Percentiles rank a stretch among this genome's conserved stretches.
These are phyloP conservation scores for Acrocephalus arundinaceus DNA, from an alignment of 2,113 vertebrate species.

Conservation along the genomic window DNA sequence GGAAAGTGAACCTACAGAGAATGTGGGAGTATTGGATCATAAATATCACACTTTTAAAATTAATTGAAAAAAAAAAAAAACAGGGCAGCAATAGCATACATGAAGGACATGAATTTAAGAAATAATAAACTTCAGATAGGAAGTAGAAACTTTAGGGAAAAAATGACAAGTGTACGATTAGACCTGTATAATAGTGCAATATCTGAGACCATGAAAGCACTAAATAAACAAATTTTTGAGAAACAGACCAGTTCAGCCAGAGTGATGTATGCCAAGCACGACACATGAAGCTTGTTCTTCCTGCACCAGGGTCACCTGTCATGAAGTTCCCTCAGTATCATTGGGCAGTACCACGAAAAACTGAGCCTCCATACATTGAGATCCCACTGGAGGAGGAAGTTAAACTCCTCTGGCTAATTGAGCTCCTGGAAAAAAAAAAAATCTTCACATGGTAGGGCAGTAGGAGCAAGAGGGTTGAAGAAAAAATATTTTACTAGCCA, in stretches of 20 bases:
- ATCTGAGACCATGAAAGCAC: neutral
- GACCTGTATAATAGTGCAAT: neutral
- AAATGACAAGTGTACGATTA: neutral
- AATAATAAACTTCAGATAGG: neutral
- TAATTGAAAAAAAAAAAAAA: neutral
- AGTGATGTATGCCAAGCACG: neutral
- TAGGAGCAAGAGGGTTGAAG: neutral
- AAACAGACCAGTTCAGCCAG: neutral
- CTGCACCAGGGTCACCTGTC: neutral
- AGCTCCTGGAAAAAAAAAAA: neutral
- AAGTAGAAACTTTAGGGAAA: neutral
- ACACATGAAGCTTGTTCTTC: neutral
- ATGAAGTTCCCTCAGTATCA: neutral
- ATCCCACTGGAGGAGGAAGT: neutral
- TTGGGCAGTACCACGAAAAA: neutral
- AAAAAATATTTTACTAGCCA: neutral
- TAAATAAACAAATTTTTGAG: neutral
- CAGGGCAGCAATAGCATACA: neutral
- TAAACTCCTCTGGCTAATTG: neutral
- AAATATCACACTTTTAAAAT: neutral
- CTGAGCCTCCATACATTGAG: neutral
- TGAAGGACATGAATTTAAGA: neutral
- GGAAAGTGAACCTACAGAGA: neutral
- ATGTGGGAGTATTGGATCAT: neutral
- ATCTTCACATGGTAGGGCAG: neutral